These are phyloP conservation scores for Osmerus mordax DNA, from an alignment of 2,113 vertebrate species.

Conservation along the genomic window DNA sequence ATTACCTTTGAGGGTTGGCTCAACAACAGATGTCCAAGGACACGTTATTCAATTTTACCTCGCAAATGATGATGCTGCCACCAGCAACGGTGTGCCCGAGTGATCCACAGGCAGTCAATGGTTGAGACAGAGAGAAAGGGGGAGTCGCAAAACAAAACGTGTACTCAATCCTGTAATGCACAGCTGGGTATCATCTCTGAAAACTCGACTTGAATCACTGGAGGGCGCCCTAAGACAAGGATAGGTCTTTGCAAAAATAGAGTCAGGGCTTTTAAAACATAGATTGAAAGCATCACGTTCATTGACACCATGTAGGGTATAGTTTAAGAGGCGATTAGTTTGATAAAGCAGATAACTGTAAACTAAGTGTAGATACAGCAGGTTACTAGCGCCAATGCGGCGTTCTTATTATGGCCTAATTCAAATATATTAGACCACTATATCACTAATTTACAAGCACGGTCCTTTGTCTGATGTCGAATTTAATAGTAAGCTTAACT, in stretches of 20 bases:
- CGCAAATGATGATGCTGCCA: constrained; percentile 13
- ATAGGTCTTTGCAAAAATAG: not conserved
- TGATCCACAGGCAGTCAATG: constrained; percentile 50
- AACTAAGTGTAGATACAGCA: not conserved
- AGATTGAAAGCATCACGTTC: not conserved
- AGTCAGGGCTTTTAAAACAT: too few species aligned
- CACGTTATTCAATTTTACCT: constrained; percentile 71
- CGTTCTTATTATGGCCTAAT: too few species aligned
- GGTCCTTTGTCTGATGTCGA: too few species aligned
- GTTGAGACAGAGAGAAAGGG: constrained; percentile 14
- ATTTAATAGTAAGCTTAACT: too few species aligned
- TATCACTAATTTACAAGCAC: too few species aligned
- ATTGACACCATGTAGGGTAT: constrained; percentile 8
- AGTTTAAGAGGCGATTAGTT: not conserved
- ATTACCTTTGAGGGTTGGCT: constrained; percentile 77
- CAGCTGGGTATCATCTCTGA: too few species aligned
- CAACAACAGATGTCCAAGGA: constrained; percentile 78
- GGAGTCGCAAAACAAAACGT: constrained; percentile 41
- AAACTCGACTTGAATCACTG: constrained; percentile 23
- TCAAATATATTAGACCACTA: too few species aligned
- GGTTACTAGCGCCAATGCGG: too few species aligned
- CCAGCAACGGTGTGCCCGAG: constrained; percentile 58
- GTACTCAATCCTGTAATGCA: not conserved
- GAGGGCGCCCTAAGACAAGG: constrained; percentile 40
- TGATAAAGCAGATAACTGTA: constrained; percentile 10